Evolutionary conservation across 2,113 vertebrate species (phyloP), one percentile per base, ranked within the genome.

Genomic region (Pseudonaja textilis): DNA sequence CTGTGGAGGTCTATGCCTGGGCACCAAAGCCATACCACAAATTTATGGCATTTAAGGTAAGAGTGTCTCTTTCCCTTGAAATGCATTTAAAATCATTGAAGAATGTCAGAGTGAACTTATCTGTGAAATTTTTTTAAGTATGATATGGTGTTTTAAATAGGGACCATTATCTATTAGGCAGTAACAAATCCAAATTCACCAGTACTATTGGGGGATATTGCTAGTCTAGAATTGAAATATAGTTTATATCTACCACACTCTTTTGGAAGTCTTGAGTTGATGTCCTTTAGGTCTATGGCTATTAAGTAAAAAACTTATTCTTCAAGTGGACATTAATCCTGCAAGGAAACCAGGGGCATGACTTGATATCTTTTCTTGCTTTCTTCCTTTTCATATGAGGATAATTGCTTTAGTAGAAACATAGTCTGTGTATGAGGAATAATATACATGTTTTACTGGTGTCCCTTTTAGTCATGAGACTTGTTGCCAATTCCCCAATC

Each of bases 41-140:
- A 96, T 99, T 99, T 96, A 99, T 99, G 99, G 99, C 99, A 97
- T 99, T 99, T 97, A 99, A 99, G 98, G 99, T 99, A 98, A 98
- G 92, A 91, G 14, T 89, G 34, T 88, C 50, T 95, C 93, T 55
- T 94, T 23, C 1, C 74, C 74, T 81, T 81, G 2, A 0, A 45
- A 50, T 4, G 8, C 4, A 3, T 5, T 61, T 10, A 50, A 54
- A n/a, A 9, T 88, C 14, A 69, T 54, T 52, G 26, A 16, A 39
- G 39, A 25, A 85, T 81, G 22, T 69, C 12, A 69, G 29, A 18
- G 29, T 69, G 4, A 69, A 34, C 29, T n/a, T 69, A 61, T 34
- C 29, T 69, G 9, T 69, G 3, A 39, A n/a, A 2, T 23, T 59
- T 91, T 59, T 59, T 74, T 26, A 81, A 85, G 14, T 55, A 6